These are phyloP conservation scores for Leptinotarsa haldemani DNA, from an alignment of 2,888 invertebrate genomes.

Conservation along the genomic window DNA sequence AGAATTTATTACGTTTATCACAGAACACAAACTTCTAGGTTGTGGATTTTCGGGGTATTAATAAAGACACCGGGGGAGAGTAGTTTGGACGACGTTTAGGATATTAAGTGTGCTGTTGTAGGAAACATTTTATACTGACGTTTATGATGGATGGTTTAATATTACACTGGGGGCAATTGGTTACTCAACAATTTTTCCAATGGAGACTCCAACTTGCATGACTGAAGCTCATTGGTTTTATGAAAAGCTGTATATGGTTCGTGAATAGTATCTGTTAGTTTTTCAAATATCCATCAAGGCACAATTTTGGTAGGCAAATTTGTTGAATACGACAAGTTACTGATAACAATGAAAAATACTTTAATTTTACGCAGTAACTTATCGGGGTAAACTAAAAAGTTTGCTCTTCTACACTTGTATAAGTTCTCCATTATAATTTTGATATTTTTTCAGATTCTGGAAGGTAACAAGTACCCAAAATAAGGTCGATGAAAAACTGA, in stretches of 20 bases:
- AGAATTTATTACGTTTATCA: background rate
- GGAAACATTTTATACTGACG: background rate
- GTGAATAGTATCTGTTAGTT: background rate
- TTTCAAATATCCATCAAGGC: too few relatives aligned
- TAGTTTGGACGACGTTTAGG: background rate
- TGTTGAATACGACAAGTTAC: too few relatives aligned
- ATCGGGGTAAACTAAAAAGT: too few relatives aligned
- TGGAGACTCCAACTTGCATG: background rate
- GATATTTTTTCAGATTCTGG: too few relatives aligned
- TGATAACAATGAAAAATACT: too few relatives aligned
- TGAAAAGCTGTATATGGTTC: background rate
- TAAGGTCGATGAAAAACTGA: too few relatives aligned
- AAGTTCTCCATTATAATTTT: too few relatives aligned
- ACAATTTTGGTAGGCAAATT: too few relatives aligned
- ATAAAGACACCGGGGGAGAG: background rate
- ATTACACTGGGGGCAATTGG: background rate
- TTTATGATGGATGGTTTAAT: background rate
- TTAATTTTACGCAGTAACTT: too few relatives aligned
- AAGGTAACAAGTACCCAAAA: too few relatives aligned
- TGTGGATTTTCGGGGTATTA: conserved; percentile 6
- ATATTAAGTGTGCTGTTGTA: background rate
- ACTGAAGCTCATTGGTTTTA: background rate
- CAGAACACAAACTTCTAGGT: background rate
- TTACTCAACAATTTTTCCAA: background rate
- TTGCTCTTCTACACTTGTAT: too few relatives aligned